A percentile compares a stretch with the other conserved stretches of the same genome.
phyloP scores from a whole-genome alignment of 1,140 invertebrate species.

The Lethocerus indicus region DNA sequence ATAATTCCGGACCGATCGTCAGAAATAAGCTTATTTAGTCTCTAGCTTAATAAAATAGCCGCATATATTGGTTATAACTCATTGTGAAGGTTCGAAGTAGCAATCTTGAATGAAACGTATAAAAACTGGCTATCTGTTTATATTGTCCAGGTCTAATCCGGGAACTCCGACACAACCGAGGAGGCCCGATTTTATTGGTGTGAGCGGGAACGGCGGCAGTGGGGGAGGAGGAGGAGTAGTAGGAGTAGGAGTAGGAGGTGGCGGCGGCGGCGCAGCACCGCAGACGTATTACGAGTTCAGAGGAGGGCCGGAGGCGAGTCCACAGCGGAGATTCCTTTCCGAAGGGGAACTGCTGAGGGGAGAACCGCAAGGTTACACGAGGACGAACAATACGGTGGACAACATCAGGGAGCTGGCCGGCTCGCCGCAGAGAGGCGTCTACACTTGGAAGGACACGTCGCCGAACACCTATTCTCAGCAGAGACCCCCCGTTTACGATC shows the following conservation, averaged over 20 bases:
- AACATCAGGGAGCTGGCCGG: slow-evolving; percentile 60
- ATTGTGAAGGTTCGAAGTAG: no score
- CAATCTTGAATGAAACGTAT: no score
- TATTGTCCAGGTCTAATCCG: slow-evolving; percentile 63
- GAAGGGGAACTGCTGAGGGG: slow-evolving; percentile 59
- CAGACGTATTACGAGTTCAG: slow-evolving; percentile 19
- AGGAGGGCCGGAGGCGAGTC: slow-evolving; percentile 45
- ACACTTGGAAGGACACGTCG: slow-evolving; percentile 68
- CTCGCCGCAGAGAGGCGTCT: slow-evolving; percentile 64
- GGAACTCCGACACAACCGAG: slow-evolving; percentile 72
- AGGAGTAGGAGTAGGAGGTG: slow-evolving; percentile 18
- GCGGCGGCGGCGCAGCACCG: slow-evolving; percentile 10
- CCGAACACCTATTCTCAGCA: slow-evolving; percentile 22
- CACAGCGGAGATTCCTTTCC: slow-evolving; percentile 67
- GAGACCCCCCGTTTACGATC: slow-evolving; percentile 19
- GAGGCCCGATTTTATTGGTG: slow-evolving; percentile 69
- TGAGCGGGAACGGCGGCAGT: slow-evolving; percentile 27
- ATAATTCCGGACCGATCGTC: no score
- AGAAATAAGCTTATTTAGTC: no score
- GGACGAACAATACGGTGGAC: slow-evolving; percentile 35
- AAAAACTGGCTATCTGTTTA: no score
- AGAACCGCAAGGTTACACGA: slow-evolving; percentile 26
- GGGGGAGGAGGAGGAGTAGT: slow-evolving; percentile 29
- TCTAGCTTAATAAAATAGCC: no score
- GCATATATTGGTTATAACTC: no score